These are phyloP conservation scores for Trypoxylon attenuatum DNA, from an alignment of 2,888 invertebrate genomes.

Conservation along the genomic window DNA sequence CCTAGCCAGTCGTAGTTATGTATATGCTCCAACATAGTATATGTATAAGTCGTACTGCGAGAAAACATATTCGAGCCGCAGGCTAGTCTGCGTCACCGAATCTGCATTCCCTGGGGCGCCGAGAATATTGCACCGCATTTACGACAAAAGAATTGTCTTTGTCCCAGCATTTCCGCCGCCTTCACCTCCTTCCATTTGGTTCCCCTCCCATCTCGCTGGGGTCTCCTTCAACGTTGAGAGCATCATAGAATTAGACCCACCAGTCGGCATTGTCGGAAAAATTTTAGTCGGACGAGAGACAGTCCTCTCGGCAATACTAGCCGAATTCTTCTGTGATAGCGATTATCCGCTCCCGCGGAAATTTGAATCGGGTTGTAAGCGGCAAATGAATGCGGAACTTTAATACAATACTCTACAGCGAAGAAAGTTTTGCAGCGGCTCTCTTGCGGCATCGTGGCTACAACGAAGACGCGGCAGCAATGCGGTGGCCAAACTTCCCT, in stretches of 20 bases:
- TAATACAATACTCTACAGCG: background rate
- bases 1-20: background rate
- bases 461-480: no score
- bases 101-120: constrained; percentile 29
- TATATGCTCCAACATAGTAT: constrained; percentile 6
- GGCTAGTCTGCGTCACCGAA: constrained; percentile 31
- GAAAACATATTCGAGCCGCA: constrained; percentile 15
- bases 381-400: no score
- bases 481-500: no score
- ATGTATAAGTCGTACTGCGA: constrained; percentile 7
- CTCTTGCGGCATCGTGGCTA: background rate
- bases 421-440: background rate
- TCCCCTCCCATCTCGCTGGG: background rate
- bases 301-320: background rate
- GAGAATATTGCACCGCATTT: constrained; percentile 34
- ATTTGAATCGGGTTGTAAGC: no score
- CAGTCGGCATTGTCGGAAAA: constrained; percentile 1
- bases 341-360: background rate
- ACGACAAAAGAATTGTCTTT: constrained; percentile 33
- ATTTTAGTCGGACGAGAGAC: background rate
- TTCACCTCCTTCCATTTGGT: background rate
- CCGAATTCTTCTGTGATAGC: background rate
- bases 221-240: constrained; percentile 10
- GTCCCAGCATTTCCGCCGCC: constrained; percentile 9
- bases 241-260: constrained; percentile 1